phyloP scores from a whole-genome alignment of 1,140 invertebrate genomes.

The Diploscapter pachys region DNA sequence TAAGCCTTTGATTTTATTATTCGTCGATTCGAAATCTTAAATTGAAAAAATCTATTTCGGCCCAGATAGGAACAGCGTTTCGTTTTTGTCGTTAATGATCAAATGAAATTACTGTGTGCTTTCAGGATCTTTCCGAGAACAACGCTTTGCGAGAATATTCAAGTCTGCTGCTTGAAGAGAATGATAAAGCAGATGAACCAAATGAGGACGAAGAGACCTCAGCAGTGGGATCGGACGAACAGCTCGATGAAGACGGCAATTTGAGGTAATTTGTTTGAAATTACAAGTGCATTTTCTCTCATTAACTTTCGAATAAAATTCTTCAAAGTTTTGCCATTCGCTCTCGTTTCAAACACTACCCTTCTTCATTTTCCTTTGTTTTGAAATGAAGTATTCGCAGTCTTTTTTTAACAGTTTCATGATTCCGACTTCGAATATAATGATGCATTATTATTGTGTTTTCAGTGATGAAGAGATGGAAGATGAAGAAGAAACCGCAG shows the following conservation, averaged over 20 bases:
- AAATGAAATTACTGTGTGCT: too few relatives aligned
- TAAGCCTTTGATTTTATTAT: not conserved
- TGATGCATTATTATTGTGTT: not conserved
- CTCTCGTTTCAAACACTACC: not conserved
- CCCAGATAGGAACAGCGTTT: not conserved
- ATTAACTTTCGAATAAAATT: not conserved
- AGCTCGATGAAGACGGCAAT: constrained; percentile 1
- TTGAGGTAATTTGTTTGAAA: not conserved
- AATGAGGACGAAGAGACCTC: constrained; percentile 5
- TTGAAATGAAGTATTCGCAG: not conserved
- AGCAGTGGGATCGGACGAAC: not conserved
- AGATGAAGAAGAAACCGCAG: constrained; percentile 9
- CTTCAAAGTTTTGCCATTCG: not conserved
- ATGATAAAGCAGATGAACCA: not conserved
- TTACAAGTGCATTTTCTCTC: not conserved
- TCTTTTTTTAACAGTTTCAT: not conserved
- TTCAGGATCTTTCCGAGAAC: too few relatives aligned
- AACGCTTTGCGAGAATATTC: too few relatives aligned
- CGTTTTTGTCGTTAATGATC: not conserved
- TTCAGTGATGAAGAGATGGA: constrained; percentile 17
- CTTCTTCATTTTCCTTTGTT: not conserved
- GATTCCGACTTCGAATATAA: not conserved
- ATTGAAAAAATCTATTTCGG: too few relatives aligned
- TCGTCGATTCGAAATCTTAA: not conserved
- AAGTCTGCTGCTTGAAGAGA: not conserved